Evolutionary conservation across 2,113 vertebrate genomes (phyloP).

Genomic region (Uria lomvia): DNA sequence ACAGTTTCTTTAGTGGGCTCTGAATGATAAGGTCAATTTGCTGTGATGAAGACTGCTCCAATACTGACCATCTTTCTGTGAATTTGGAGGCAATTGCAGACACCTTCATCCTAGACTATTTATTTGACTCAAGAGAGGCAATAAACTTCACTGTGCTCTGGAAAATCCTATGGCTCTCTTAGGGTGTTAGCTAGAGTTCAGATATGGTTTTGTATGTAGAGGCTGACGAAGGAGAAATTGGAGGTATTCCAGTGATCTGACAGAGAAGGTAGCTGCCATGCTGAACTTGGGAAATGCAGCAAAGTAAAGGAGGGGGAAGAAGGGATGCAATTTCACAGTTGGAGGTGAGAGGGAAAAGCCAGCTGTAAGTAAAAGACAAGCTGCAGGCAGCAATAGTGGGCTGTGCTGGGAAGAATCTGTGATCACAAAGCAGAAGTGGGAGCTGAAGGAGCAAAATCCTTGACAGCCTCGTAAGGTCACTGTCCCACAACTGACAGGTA

Average conservation of each 20-base stretch:
- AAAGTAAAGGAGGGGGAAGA: neutral
- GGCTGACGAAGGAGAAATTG: neutral
- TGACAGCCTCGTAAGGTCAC: neutral
- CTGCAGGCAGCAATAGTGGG: fast-evolving
- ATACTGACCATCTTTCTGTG: neutral
- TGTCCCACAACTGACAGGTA: neutral
- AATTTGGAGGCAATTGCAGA: neutral
- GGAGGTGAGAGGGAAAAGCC: neutral
- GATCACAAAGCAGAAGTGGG: neutral
- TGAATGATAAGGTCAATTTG: neutral
- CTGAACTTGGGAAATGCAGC: neutral
- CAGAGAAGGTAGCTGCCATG: neutral
- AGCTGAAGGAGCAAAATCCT: neutral
- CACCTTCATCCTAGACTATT: neutral
- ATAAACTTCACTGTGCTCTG: neutral
- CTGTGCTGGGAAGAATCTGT: neutral
- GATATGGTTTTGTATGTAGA: neutral
- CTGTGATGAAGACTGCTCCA: neutral
- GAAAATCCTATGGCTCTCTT: neutral
- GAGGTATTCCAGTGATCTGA: neutral
- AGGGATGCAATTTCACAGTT: neutral
- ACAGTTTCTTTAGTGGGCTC: neutral
- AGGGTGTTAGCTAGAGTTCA: neutral
- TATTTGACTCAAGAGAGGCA: neutral
- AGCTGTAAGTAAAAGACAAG: neutral